phyloP scores from a whole-genome alignment of 2,797 vertebrate species.

The Crax fasciolata region DNA sequence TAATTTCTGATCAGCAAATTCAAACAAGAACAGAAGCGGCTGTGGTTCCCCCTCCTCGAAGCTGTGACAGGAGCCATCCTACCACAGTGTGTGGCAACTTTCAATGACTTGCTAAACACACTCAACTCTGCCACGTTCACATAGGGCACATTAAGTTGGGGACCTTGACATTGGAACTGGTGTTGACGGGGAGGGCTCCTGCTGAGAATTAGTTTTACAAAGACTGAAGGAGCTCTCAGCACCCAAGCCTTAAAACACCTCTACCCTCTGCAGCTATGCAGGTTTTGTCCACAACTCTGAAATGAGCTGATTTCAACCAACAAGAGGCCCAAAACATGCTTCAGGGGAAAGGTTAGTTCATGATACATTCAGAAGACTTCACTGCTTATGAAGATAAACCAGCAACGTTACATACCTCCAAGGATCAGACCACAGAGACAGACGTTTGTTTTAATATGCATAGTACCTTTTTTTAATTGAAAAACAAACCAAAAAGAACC shows the following conservation, averaged over 20 bases:
- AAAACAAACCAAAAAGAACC: no score
- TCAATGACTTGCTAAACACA: background rate
- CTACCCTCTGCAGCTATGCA: no score
- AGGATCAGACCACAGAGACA: background rate
- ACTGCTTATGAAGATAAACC: background rate
- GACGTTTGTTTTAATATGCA: background rate
- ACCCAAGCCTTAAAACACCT: background rate
- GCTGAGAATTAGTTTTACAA: background rate
- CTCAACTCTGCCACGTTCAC: background rate
- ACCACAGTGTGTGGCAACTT: background rate
- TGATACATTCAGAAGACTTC: background rate
- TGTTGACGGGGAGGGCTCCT: background rate
- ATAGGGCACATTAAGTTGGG: background rate
- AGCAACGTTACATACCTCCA: rapidly evolving
- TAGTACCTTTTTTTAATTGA: background rate
- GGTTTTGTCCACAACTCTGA: background rate
- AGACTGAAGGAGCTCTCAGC: background rate
- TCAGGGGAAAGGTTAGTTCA: background rate
- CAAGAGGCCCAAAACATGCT: background rate
- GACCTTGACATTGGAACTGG: background rate
- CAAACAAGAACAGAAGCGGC: background rate
- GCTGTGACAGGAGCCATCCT: background rate
- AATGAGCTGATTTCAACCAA: background rate
- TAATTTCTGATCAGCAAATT: background rate
- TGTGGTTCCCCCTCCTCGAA: background rate